Percentiles rank a stretch among this genome's conserved stretches.
Conservation (phyloP, 2,113 vertebrate genomes). For the Corydoras sp. region DNA sequence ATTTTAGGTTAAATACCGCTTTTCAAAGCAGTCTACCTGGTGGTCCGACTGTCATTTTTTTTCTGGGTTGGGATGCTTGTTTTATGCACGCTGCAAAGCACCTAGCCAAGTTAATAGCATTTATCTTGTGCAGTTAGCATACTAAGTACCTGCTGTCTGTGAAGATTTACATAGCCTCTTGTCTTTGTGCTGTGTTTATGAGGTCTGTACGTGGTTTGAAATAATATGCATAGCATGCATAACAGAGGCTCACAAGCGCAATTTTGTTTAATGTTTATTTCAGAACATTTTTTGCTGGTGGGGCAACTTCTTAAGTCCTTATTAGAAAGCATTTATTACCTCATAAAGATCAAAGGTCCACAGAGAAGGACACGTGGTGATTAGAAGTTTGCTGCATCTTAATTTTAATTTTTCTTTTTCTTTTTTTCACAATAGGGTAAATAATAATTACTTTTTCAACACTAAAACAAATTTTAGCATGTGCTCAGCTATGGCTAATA, state of each 20-base stretch:
- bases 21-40: not conserved
- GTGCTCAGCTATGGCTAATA: no score
- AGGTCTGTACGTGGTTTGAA: slow-evolving; percentile 10
- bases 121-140: slow-evolving; percentile 56
- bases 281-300: slow-evolving; percentile 21
- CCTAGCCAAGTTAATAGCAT: slow-evolving; percentile 53
- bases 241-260: slow-evolving; percentile 26
- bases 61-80: not conserved
- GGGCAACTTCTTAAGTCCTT: slow-evolving; percentile 29
- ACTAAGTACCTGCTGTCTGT: slow-evolving; percentile 57
- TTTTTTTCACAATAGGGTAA: no score
- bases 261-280: slow-evolving; percentile 36
- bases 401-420: no score
- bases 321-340: slow-evolving; percentile 29
- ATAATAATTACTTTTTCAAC: no score
- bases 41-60: slow-evolving; percentile 14
- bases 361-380: slow-evolving; percentile 15
- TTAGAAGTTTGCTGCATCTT: not conserved
- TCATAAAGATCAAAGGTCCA: slow-evolving; percentile 25
- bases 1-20: not conserved
- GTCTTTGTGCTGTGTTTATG: slow-evolving; percentile 43
- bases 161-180: slow-evolving; percentile 55
- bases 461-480: no score
- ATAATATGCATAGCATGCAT: slow-evolving; percentile 32
- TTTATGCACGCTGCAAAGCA: slow-evolving; percentile 45